Evolutionary conservation across 2,888 invertebrate species (phyloP).

Genomic region (Drosophila bunnanda): DNA sequence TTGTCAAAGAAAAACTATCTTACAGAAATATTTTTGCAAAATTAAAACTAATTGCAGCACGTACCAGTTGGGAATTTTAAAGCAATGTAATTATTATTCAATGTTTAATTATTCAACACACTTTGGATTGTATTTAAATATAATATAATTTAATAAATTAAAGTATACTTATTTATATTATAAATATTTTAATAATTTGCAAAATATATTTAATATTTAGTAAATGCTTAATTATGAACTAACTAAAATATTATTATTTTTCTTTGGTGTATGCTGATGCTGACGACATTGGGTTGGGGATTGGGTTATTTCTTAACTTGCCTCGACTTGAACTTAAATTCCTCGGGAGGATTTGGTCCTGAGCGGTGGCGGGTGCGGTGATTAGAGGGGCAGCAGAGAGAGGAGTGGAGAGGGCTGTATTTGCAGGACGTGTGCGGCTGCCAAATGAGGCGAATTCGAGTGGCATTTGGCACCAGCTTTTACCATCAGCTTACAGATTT

Average conservation of each 20-base stretch:
- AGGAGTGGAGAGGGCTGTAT: not conserved
- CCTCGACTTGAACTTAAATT: conserved; percentile 66
- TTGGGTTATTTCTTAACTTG: conserved; percentile 71
- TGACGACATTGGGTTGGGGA: conserved; percentile 71
- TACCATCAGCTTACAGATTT: conserved; percentile 5
- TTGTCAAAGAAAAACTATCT: no score
- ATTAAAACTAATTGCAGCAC: no score
- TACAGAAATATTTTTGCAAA: no score
- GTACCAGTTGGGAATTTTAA: no score
- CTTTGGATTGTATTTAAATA: no score
- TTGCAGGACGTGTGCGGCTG: conserved; percentile 64
- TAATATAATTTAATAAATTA: no score
- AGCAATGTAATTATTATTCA: no score
- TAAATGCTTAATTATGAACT: no score
- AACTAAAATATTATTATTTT: conserved; percentile 11
- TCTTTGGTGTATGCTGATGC: conserved; percentile 24
- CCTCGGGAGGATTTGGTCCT: conserved; percentile 12
- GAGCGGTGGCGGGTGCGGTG: not conserved
- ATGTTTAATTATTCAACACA: no score
- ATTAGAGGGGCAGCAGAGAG: not conserved
- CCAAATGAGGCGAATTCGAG: conserved; percentile 61
- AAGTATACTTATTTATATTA: no score
- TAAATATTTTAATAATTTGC: no score
- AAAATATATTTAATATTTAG: no score
- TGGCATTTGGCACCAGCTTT: conserved; percentile 47